phyloP scores from a whole-genome alignment of 2,888 invertebrate genomes.

The Mesoligia furuncula region DNA sequence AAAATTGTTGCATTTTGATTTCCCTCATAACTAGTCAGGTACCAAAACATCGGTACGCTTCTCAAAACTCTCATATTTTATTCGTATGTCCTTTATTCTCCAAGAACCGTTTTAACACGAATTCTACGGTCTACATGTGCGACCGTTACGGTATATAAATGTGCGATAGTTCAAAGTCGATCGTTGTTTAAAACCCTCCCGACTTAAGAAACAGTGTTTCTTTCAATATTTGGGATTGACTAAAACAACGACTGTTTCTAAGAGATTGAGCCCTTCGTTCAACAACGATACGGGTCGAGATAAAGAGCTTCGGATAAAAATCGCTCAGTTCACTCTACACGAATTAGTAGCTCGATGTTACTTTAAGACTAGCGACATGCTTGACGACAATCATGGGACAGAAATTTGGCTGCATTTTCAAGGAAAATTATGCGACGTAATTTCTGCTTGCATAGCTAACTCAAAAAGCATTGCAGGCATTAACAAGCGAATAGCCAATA shows the following conservation, averaged over 20 bases:
- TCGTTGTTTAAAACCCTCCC: not conserved
- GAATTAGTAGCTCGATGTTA: conserved; percentile 36
- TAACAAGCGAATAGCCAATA: not conserved
- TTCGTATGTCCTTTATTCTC: not conserved
- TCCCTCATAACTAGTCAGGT: not conserved
- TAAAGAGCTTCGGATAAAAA: conserved; percentile 28
- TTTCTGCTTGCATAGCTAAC: not conserved
- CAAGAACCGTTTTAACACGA: not conserved
- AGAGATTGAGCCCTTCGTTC: conserved; percentile 27
- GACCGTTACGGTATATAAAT: too few relatives aligned
- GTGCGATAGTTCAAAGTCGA: not conserved
- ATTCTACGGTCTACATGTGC: not conserved
- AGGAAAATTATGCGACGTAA: not conserved
- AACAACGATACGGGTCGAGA: conserved; percentile 32
- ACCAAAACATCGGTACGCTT: not conserved
- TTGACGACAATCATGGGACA: not conserved
- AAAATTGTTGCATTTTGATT: not conserved
- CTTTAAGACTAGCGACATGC: not conserved
- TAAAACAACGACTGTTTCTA: conserved; percentile 37
- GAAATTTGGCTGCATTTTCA: not conserved
- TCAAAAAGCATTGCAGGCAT: not conserved
- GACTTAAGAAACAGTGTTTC: not conserved
- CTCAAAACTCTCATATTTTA: not conserved
- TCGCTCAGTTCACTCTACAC: conserved; percentile 21
- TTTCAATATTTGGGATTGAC: conserved; percentile 8